Conservation (phyloP, 2,113 vertebrate genomes). For the Cyphomyrus discorhynchus region DNA sequence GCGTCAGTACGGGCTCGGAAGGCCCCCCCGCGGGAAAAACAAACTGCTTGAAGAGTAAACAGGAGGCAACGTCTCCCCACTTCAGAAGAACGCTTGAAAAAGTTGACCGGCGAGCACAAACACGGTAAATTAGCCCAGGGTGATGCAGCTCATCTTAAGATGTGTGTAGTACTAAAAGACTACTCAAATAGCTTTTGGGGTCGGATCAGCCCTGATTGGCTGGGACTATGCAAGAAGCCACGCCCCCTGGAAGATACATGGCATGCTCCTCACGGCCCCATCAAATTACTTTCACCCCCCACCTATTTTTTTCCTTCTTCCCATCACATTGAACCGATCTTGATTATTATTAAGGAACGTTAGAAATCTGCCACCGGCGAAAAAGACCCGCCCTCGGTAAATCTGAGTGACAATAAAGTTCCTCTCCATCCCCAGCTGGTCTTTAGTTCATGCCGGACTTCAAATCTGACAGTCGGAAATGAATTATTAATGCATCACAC, state of each 20-base stretch:
- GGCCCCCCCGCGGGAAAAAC: neutral
- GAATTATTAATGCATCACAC: constrained; percentile 15
- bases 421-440: neutral
- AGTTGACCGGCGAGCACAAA: neutral
- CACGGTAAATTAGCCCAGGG: neutral
- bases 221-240: neutral
- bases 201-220: neutral
- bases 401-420: neutral
- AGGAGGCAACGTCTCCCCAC: neutral
- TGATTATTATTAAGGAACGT: constrained; percentile 43
- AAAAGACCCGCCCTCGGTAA: neutral
- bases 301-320: neutral
- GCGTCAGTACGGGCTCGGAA: neutral
- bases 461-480: constrained; percentile 9
- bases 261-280: too few relatives aligned
- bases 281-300: neutral
- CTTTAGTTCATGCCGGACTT: neutral
- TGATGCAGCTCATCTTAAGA: neutral
- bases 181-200: neutral
- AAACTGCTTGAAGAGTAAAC: neutral
- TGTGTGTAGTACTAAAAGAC: neutral
- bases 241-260: neutral
- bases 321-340: constrained; percentile 17
- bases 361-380: neutral
- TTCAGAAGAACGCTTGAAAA: neutral